These are phyloP conservation scores for Clarias gariepinus DNA, from an alignment of 2,113 vertebrate genomes.

Conservation along the genomic window DNA sequence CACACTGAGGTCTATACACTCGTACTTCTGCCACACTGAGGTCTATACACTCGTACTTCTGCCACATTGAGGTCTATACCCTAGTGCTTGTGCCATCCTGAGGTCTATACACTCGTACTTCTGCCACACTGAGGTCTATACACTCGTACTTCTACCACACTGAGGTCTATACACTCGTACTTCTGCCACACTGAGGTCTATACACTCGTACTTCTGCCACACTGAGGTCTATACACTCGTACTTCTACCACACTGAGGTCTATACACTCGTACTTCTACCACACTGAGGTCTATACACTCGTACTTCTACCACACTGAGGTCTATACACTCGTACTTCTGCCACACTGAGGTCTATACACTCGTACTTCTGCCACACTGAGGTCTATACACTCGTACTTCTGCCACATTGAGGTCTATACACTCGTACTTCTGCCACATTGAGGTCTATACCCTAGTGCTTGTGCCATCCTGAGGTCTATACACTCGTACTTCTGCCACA, in stretches of 20 bases:
- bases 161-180: too few relatives aligned
- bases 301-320: not conserved
- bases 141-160: not conserved
- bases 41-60: not conserved
- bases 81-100: not conserved
- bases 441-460: too few relatives aligned
- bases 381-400: not conserved
- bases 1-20: not conserved
- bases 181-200: not conserved
- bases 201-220: not conserved
- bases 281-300: too few relatives aligned
- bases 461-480: too few relatives aligned
- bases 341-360: too few relatives aligned
- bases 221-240: too few relatives aligned
- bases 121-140: not conserved
- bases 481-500: not conserved
- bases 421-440: not conserved
- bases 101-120: not conserved
- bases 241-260: not conserved
- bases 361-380: not conserved
- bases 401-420: too few relatives aligned
- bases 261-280: not conserved
- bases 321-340: not conserved
- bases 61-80: not conserved
- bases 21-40: not conserved